These are phyloP conservation scores for Aptenodytes patagonicus DNA, from an alignment of 2,113 vertebrate species.

Conservation along the genomic window DNA sequence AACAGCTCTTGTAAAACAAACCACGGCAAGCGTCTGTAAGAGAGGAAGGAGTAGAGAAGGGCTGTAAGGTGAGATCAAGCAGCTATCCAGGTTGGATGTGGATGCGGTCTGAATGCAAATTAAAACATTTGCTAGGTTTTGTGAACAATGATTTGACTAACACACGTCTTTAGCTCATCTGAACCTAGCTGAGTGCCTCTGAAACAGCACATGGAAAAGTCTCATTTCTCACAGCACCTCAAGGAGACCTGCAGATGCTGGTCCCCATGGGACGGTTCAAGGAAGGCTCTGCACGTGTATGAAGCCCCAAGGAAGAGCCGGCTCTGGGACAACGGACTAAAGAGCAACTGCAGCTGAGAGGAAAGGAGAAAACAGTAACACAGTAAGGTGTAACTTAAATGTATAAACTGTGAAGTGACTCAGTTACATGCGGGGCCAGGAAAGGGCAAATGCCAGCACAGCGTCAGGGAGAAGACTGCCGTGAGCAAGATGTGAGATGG, in stretches of 20 bases:
- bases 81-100: neutral
- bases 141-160: neutral
- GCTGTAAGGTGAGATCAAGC: neutral
- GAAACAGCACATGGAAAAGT: fast-evolving
- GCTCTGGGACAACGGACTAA: neutral
- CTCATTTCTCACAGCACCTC: neutral
- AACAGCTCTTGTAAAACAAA: neutral
- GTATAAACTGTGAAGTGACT: neutral
- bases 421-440: fast-evolving
- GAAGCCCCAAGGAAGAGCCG: neutral
- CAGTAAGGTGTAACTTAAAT: neutral
- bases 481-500: neutral
- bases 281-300: neutral
- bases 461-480: neutral
- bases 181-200: neutral
- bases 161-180: neutral
- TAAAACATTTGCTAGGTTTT: neutral
- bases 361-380: neutral
- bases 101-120: neutral
- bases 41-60: neutral
- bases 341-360: neutral
- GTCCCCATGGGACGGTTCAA: neutral
- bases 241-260: neutral
- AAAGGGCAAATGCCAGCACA: neutral
- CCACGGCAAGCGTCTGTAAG: neutral